Conservation (phyloP, 1,140 invertebrate species). For the Zaprionus africanus region DNA sequence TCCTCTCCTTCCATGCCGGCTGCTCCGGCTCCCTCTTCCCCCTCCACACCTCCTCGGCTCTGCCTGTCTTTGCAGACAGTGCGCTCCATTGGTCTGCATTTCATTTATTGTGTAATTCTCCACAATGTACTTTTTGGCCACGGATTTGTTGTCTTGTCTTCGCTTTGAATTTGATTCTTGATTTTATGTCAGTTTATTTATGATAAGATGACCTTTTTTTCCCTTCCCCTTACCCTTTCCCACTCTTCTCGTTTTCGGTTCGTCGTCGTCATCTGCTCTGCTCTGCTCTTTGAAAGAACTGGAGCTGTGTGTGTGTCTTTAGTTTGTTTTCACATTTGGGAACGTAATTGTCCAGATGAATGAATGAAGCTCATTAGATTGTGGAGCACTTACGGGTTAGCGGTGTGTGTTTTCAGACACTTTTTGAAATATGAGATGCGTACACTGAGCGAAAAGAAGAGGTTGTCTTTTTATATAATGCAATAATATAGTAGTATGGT, state of each 20-base stretch:
- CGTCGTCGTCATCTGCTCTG: slow-evolving; percentile 24
- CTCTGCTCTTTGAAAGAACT: slow-evolving; percentile 33
- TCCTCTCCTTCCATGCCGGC: slow-evolving; percentile 29
- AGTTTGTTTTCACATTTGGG: slow-evolving; percentile 40
- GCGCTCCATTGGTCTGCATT: slow-evolving; percentile 74
- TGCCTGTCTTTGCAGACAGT: slow-evolving; percentile 30
- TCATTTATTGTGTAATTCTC: slow-evolving; percentile 82
- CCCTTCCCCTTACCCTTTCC: slow-evolving; percentile 6
- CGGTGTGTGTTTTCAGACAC: slow-evolving; percentile 55
- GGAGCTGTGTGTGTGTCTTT: slow-evolving; percentile 57
- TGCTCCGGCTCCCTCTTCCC: not conserved
- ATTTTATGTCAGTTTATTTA: slow-evolving; percentile 83
- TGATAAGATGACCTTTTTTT: slow-evolving; percentile 81
- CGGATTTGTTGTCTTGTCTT: slow-evolving; percentile 74
- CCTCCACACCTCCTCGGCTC: not conserved
- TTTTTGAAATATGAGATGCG: slow-evolving; percentile 70
- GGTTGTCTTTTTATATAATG: not conserved
- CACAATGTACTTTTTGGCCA: slow-evolving; percentile 78
- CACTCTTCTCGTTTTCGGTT: slow-evolving; percentile 26
- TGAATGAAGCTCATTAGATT: slow-evolving; percentile 81
- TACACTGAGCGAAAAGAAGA: slow-evolving; percentile 46
- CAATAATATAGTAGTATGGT: no score
- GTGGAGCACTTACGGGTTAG: slow-evolving; percentile 64
- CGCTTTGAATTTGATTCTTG: slow-evolving; percentile 81
- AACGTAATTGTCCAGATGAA: slow-evolving; percentile 55